These are phyloP conservation scores for Frankliniella intonsa DNA, from an alignment of 2,888 invertebrate species.

Conservation along the genomic window DNA sequence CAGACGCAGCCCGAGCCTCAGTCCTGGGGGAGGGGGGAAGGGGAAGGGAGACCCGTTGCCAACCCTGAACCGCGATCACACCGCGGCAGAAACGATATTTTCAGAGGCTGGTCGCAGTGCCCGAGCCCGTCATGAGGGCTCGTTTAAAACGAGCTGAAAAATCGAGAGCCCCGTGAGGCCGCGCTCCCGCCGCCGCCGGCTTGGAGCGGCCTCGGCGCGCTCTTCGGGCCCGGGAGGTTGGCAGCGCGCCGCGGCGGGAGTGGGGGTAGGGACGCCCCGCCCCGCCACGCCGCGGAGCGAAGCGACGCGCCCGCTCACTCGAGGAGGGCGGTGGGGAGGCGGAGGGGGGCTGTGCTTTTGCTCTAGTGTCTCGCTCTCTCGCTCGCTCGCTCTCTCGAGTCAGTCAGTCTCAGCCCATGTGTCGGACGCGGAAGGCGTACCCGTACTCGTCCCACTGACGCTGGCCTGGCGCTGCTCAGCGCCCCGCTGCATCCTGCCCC, in stretches of 20 bases:
- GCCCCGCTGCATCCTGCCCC: background rate
- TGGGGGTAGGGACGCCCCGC: background rate
- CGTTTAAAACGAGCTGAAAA: too few relatives aligned
- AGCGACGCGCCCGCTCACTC: background rate
- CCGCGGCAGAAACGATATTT: too few relatives aligned
- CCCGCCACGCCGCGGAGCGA: background rate
- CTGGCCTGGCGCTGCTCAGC: background rate
- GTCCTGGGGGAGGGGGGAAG: background rate
- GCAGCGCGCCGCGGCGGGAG: background rate
- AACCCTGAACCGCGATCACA: too few relatives aligned
- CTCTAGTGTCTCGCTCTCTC: background rate
- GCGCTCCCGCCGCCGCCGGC: background rate
- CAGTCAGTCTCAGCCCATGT: too few relatives aligned
- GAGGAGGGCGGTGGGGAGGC: background rate
- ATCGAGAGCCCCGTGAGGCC: too few relatives aligned
- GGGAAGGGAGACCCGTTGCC: background rate
- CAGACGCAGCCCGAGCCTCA: background rate
- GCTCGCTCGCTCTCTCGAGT: too few relatives aligned
- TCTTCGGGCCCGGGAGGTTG: background rate
- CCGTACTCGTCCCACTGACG: too few relatives aligned
- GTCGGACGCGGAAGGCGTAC: too few relatives aligned
- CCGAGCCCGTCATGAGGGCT: too few relatives aligned
- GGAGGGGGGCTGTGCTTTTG: background rate
- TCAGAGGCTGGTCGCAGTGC: too few relatives aligned
- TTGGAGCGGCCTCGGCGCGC: background rate